Percentiles rank a stretch among this genome's conserved stretches.
Evolutionary conservation across 37 sponge, comb jelly and placozoan species (phyloP).

Genomic region (Sycon ciliatum): DNA sequence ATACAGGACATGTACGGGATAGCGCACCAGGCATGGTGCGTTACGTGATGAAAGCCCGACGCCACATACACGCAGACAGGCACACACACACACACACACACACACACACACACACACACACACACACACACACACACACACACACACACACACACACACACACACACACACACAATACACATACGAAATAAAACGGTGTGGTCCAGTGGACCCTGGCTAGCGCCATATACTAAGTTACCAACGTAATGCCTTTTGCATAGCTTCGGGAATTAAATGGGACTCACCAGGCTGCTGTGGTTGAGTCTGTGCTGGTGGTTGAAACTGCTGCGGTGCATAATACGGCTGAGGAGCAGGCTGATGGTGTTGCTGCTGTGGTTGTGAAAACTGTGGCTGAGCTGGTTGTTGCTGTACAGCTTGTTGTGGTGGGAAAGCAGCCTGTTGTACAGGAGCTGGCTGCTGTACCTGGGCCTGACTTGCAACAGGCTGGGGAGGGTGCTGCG

Average conservation of each 20-base stretch:
- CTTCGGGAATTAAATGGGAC: no score
- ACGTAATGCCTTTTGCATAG: no score
- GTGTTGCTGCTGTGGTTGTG: not conserved
- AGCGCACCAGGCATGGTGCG: no score
- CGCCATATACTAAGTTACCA: no score
- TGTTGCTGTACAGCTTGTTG: not conserved
- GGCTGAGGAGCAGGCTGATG: not conserved
- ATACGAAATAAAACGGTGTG: no score
- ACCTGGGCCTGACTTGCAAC: not conserved
- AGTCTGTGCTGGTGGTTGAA: not conserved
- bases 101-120: slow-evolving; percentile 5
- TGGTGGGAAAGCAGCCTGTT: not conserved
- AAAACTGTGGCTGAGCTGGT: not conserved
- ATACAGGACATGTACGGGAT: no score
- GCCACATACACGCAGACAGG: not conserved
- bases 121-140: slow-evolving; percentile 12
- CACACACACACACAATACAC: not conserved
- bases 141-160: slow-evolving; percentile 11
- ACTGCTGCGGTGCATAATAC: not conserved
- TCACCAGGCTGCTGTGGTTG: slow-evolving; percentile 13
- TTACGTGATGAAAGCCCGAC: not conserved
- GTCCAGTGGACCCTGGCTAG: no score
- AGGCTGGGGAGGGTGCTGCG: not conserved
- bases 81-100: not conserved
- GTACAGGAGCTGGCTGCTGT: not conserved